Evolutionary conservation across 2,888 invertebrate genomes (phyloP).

Genomic region (Andrena bucephala): DNA sequence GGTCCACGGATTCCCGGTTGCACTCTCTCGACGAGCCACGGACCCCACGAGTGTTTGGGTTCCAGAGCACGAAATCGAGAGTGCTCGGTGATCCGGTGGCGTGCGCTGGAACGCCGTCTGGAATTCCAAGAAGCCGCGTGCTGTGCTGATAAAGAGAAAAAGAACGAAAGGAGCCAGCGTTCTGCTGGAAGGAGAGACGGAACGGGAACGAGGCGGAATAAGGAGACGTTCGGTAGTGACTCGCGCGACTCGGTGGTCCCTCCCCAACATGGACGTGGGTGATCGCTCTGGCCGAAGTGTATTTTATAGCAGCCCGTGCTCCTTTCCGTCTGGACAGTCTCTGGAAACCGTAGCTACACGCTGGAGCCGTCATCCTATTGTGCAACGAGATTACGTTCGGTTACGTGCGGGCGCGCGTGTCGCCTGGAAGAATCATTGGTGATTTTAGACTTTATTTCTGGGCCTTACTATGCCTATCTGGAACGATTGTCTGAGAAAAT

Average conservation of each 20-base stretch:
- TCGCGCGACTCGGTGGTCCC: conserved; percentile 24
- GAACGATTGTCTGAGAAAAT: no score
- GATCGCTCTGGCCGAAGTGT: conserved; percentile 5
- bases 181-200: neutral
- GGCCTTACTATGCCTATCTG: no score
- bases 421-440: no score
- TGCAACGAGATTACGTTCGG: no score
- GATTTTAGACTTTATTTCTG: no score
- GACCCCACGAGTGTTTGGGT: conserved; percentile 67
- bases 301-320: conserved; percentile 1
- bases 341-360: neutral
- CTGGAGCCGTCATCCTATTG: no score
- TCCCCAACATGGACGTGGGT: conserved; percentile 3
- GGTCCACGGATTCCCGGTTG: conserved; percentile 55
- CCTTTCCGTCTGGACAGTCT: conserved; percentile 7
- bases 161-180: neutral
- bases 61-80: conserved; percentile 74
- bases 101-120: conserved; percentile 69
- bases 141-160: conserved; percentile 57
- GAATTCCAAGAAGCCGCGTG: conserved; percentile 73
- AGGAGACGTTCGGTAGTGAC: conserved; percentile 27
- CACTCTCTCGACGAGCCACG: conserved; percentile 42
- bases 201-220: conserved; percentile 21
- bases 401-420: no score
- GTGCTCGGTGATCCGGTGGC: conserved; percentile 70